These are phyloP conservation scores for Dryococelus australis DNA, from an alignment of 2,888 invertebrate species.

Conservation along the genomic window DNA sequence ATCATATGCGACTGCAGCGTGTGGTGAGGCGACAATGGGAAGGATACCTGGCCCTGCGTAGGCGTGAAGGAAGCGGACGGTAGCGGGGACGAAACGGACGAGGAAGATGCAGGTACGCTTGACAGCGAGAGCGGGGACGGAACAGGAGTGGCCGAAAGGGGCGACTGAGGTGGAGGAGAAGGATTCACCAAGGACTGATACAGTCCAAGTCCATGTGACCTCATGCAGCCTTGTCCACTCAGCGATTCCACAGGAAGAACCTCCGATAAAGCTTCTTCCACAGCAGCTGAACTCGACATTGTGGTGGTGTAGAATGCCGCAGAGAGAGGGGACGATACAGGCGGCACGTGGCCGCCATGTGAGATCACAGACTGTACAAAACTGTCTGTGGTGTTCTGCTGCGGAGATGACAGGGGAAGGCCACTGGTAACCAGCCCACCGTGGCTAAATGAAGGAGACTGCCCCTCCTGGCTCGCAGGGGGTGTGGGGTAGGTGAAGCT, in stretches of 20 bases:
- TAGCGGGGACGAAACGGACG: slow-evolving; percentile 54
- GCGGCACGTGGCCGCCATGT: slow-evolving; percentile 53
- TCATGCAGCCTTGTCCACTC: slow-evolving; percentile 56
- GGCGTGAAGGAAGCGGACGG: slow-evolving; percentile 58
- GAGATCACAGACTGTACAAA: slow-evolving; percentile 56
- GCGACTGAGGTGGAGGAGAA: slow-evolving; percentile 53
- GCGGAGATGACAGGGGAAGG: slow-evolving; percentile 59
- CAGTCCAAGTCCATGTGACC: slow-evolving; percentile 66
- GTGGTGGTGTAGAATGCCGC: slow-evolving; percentile 85
- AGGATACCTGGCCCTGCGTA: slow-evolving; percentile 56
- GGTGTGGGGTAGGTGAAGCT: slow-evolving; percentile 86
- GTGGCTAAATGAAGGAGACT: slow-evolving; percentile 64
- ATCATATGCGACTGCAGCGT: slow-evolving; percentile 82
- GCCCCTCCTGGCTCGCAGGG: slow-evolving; percentile 86
- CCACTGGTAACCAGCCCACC: slow-evolving; percentile 57
- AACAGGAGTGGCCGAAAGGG: slow-evolving; percentile 65
- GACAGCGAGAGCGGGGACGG: slow-evolving; percentile 60
- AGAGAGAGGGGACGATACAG: slow-evolving; percentile 75
- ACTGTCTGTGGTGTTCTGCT: slow-evolving; percentile 52
- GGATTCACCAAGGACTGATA: slow-evolving; percentile 42
- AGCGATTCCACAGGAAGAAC: slow-evolving; percentile 67
- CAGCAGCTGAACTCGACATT: slow-evolving; percentile 86
- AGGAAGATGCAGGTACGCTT: slow-evolving; percentile 53
- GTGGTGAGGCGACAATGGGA: slow-evolving; percentile 58
- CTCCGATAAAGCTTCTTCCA: slow-evolving; percentile 85